Evolutionary conservation across 2,113 vertebrate genomes (phyloP).

Genomic region (Ranitomeya variabilis): DNA sequence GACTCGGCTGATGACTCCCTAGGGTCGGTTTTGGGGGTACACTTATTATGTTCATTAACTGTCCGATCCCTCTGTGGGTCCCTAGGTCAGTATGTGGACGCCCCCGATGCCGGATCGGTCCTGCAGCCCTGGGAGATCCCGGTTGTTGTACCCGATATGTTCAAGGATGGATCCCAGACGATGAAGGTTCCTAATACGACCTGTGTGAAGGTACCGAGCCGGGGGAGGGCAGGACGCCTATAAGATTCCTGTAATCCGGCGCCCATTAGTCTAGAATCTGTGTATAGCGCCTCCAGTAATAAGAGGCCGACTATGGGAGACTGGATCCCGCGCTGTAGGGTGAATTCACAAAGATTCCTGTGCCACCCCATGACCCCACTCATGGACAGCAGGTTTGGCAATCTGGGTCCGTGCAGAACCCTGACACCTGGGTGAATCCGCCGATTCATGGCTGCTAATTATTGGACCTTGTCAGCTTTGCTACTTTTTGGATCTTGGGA

Average conservation of each 20-base stretch:
- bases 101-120: slow-evolving; percentile 58
- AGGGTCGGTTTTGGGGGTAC: too few relatives aligned
- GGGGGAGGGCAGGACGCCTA: background rate
- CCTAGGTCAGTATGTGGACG: slow-evolving; percentile 71
- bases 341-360: too few relatives aligned
- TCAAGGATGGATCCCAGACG: slow-evolving; percentile 63
- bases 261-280: too few relatives aligned
- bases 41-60: too few relatives aligned
- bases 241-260: too few relatives aligned
- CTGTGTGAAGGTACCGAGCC: slow-evolving; percentile 69
- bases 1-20: too few relatives aligned
- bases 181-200: slow-evolving; percentile 75
- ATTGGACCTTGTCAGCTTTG: background rate
- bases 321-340: too few relatives aligned
- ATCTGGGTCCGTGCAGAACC: too few relatives aligned
- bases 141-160: slow-evolving; percentile 68
- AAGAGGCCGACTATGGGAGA: too few relatives aligned
- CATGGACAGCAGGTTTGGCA: too few relatives aligned
- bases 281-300: background rate
- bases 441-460: background rate
- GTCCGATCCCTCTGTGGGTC: background rate
- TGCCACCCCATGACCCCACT: too few relatives aligned
- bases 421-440: too few relatives aligned
- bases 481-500: background rate
- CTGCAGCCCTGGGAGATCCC: slow-evolving; percentile 74